These are phyloP conservation scores for Polydesmus complanatus DNA, from an alignment of 2,888 invertebrate species.

Conservation along the genomic window DNA sequence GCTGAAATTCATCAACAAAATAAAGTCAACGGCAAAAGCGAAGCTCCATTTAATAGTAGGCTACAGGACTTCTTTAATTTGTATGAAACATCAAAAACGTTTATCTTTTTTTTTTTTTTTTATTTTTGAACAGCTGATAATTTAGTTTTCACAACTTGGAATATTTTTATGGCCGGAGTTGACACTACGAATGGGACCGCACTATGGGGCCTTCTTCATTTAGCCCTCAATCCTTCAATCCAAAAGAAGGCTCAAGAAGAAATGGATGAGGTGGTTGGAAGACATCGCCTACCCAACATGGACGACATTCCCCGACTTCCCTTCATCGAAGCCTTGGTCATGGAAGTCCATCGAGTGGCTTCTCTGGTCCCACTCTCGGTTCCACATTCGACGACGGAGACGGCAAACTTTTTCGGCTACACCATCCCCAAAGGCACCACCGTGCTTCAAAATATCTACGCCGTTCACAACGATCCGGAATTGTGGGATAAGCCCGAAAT, in stretches of 20 bases:
- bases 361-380: background rate
- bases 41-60: no score
- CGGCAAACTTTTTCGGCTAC: background rate
- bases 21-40: no score
- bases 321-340: background rate
- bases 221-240: background rate
- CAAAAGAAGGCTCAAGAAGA: background rate
- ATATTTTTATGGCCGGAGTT: background rate
- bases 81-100: background rate
- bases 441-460: background rate
- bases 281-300: background rate
- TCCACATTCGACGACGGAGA: background rate
- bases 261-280: background rate
- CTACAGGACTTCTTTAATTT: no score
- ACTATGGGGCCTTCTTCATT: background rate
- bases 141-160: background rate
- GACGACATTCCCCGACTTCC: background rate
- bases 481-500: background rate
- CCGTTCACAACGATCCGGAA: background rate
- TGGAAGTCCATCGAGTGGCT: background rate
- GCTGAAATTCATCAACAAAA: no score
- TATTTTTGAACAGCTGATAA: background rate
- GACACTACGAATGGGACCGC: background rate
- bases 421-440: background rate
- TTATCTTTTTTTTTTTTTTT: background rate